phyloP scores from a whole-genome alignment of 1,140 invertebrate species.

The Amphibalanus amphitrite region DNA sequence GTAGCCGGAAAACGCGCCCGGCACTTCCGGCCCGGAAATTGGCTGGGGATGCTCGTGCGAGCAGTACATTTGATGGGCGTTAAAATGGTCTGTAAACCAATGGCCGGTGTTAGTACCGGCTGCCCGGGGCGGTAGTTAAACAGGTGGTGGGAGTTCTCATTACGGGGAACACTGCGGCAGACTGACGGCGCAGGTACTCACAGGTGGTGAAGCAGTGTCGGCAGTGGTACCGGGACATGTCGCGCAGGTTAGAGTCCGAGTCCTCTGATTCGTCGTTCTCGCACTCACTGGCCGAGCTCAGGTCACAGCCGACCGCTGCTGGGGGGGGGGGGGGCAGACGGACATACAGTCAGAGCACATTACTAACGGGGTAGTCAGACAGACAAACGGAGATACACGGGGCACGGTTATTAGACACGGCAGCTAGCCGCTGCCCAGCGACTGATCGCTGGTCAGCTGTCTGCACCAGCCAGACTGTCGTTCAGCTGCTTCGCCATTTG shows the following conservation, averaged over 20 bases:
- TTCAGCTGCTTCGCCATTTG: background rate
- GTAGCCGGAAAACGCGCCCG: no score
- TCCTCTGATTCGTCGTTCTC: constrained; percentile 80
- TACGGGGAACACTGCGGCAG: no score
- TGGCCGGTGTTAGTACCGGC: no score
- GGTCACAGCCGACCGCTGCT: constrained; percentile 25
- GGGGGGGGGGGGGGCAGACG: no score
- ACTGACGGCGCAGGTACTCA: constrained; percentile 23
- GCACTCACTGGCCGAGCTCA: constrained; percentile 84
- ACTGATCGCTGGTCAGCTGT: background rate
- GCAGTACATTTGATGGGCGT: no score
- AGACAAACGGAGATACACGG: background rate
- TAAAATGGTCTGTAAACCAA: no score
- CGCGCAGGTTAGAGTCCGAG: constrained; percentile 54
- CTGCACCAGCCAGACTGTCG: background rate
- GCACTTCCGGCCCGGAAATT: no score
- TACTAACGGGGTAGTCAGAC: background rate
- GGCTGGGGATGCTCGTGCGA: no score
- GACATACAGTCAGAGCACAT: background rate
- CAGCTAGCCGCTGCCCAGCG: background rate
- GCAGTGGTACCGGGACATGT: constrained; percentile 35
- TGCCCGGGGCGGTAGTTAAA: no score
- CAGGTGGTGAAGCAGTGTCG: no score
- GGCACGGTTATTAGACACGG: background rate
- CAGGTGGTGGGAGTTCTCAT: no score